Evolutionary conservation across 2,113 vertebrate genomes (phyloP).

Genomic region (Nymphicus hollandicus): DNA sequence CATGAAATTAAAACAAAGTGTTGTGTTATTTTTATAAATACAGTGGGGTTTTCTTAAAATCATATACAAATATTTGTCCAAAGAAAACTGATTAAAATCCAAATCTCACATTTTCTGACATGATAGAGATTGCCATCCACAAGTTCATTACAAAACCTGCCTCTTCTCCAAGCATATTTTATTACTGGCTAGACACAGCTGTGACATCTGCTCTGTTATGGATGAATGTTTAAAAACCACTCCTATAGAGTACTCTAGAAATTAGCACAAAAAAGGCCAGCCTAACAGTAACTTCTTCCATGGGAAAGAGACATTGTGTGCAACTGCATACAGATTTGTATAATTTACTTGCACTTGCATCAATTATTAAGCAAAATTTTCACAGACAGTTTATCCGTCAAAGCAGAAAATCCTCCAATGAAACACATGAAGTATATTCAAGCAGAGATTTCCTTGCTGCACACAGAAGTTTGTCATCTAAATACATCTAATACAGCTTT

Average conservation of each 20-base stretch:
- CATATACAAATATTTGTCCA: not conserved
- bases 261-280: not conserved
- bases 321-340: not conserved
- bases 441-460: not conserved
- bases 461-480: not conserved
- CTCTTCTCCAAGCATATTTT: not conserved
- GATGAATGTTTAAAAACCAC: not conserved
- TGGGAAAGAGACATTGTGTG: not conserved
- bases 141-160: not conserved
- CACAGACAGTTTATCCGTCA: not conserved
- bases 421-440: not conserved
- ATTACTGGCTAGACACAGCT: not conserved
- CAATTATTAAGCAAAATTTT: not conserved
- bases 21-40: not conserved
- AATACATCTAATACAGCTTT: not conserved
- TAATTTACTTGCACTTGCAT: not conserved
- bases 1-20: not conserved
- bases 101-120: not conserved
- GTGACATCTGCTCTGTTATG: not conserved
- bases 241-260: not conserved
- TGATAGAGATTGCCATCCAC: not conserved
- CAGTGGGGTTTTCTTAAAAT: not conserved
- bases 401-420: not conserved
- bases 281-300: not conserved
- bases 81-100: not conserved